These are phyloP conservation scores for Perccottus glenii DNA, from an alignment of 2,113 vertebrate genomes.

Conservation along the genomic window DNA sequence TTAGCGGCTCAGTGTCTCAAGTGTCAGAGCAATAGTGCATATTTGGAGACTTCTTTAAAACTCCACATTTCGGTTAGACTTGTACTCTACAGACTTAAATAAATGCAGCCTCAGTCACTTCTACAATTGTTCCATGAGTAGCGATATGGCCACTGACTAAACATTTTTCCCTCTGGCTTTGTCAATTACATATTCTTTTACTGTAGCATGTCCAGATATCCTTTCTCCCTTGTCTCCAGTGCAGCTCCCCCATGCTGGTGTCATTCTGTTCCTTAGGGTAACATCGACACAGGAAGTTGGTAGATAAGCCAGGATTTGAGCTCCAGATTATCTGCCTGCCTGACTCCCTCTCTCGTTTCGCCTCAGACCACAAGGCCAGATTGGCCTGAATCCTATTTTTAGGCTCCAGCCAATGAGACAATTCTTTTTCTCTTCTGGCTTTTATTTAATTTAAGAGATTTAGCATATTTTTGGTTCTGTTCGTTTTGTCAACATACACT, in stretches of 20 bases:
- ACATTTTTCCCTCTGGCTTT: not conserved
- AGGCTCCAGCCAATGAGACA: constrained; percentile 50
- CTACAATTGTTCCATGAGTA: no score
- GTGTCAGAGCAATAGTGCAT: constrained; percentile 7
- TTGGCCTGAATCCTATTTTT: constrained; percentile 67
- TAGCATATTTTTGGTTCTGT: not conserved
- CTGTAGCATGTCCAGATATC: not conserved
- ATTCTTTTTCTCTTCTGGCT: constrained; percentile 14
- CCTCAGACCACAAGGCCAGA: constrained; percentile 57
- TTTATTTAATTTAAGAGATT: constrained; percentile 29
- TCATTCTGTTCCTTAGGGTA: constrained; percentile 60
- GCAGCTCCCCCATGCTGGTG: constrained; percentile 54
- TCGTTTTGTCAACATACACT: not conserved
- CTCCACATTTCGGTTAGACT: no score
- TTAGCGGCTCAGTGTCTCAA: constrained; percentile 6
- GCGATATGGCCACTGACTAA: not conserved
- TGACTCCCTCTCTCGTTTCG: constrained; percentile 47
- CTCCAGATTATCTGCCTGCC: constrained; percentile 78
- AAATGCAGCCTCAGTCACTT: constrained; percentile 5
- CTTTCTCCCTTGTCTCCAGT: constrained; percentile 8
- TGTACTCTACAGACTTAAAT: constrained; percentile 5
- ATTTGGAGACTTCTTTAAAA: not conserved
- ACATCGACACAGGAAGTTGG: constrained; percentile 70
- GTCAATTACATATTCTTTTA: not conserved
- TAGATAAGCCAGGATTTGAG: constrained; percentile 78